Base-by-base conservation (phyloP, 2,113 vertebrate genomes). In the Antigone vipio region DNA sequence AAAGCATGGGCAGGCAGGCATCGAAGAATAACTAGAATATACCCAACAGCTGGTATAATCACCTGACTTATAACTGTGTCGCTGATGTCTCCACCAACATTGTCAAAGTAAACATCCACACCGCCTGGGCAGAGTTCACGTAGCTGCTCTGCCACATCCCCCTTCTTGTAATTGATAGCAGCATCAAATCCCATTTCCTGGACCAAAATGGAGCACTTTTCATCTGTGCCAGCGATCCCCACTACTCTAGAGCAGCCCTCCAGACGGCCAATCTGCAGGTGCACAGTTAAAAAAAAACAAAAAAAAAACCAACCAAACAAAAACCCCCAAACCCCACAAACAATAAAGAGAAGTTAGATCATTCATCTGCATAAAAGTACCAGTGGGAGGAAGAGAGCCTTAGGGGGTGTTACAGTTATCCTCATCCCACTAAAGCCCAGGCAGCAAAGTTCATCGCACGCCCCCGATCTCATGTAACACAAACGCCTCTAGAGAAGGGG, bases 41-140 rank as follows among this genome's bases (percentile, higher is more conserved):
- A 71, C 9, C 4, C 2, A 7, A 87, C 18, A 91, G 67, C 29
- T 62, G 30, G 45, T 66, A 88, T 63, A 95, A 93, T 97, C 93
- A 98, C 98, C 98, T 98, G 98, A 90, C 89, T 94, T 92, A 99
- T 99, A 55, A 99, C 98, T 2, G 97, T 49, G 58, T 99, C 98
- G 30, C 99, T 99, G 97, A 99, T 98, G 83, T 98, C 96, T 77
- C 99, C 99, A 23, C 99, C 99, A 66, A 99, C 99, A 29, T 99
- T 99, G 95, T 99, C 99, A 93, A 99, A 99, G 97, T 99, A 99
- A 89, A 99, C 94, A 88, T 99, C 99, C 63, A 99, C 98, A 64
- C 99, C 99, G 8, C 85, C 91, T 4, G 99, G 99, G 92, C 99
- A 99, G 72, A 97, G 93, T 62, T 98, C 97, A 76, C 30, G 97